These are phyloP conservation scores for Puntigrus tetrazona DNA, from an alignment of 2,113 vertebrate genomes.

Conservation along the genomic window DNA sequence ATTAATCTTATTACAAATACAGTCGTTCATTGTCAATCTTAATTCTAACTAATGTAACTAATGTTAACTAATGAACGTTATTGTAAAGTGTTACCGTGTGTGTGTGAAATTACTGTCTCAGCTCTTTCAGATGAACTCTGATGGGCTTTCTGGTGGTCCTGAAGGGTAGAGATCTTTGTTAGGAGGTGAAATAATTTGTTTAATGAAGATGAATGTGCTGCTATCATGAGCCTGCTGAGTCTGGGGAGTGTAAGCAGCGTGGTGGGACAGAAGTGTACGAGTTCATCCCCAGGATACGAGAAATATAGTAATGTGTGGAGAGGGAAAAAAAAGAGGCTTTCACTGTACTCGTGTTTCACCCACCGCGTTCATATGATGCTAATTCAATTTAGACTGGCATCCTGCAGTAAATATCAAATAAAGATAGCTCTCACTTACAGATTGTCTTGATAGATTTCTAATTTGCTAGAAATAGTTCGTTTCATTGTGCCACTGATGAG, in stretches of 20 bases:
- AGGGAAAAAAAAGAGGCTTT: constrained; percentile 51
- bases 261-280: constrained; percentile 25
- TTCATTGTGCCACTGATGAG: constrained; percentile 6
- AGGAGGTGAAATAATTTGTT: constrained; percentile 39
- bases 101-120: no score
- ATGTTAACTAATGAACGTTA: no score
- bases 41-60: no score
- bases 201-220: constrained; percentile 48
- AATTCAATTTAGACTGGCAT: constrained; percentile 33
- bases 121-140: neutral
- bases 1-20: no score
- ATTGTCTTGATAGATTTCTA: neutral
- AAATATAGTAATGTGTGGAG: constrained; percentile 39
- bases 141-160: neutral
- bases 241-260: neutral
- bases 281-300: constrained; percentile 43
- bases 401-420: constrained; percentile 35
- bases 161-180: constrained; percentile 52
- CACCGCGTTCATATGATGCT: constrained; percentile 55
- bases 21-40: no score
- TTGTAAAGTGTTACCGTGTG: no score
- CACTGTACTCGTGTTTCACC: constrained; percentile 52
- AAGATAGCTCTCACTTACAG: constrained; percentile 32
- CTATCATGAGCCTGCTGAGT: constrained; percentile 25
- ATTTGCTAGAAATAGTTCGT: constrained; percentile 1